Evolutionary conservation across 1,140 invertebrate species (phyloP), one percentile per base, ranked within the genome.

Genomic region (Zaprionus ghesquierei): DNA sequence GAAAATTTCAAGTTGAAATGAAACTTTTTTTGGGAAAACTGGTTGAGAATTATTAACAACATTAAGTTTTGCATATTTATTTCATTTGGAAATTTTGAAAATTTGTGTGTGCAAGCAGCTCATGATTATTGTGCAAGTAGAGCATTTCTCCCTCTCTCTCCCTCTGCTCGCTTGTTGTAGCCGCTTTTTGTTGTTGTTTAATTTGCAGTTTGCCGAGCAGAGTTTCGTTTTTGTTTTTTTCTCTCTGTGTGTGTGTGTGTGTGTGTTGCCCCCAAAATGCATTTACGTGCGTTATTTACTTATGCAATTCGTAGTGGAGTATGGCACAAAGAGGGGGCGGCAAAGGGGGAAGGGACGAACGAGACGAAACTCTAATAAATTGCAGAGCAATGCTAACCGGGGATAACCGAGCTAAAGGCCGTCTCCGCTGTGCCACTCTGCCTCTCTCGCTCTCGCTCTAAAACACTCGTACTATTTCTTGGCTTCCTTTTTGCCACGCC

Each of bases 221-320:
- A 15, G 15, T 15, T n/a, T 15, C 33, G 27, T 15, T 56, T n/a
- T n/a, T n/a, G n/a, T n/a, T n/a, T n/a, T n/a, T n/a, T n/a, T 49
- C 18, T 9, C 27, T 18, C 20, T 44, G 18, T 46, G 20, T 22
- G 9, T 46, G 18, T 46, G n/a, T n/a, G n/a, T n/a, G n/a, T 18
- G 5, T 46, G 20, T 20, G 20, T 49, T 68, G 56, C 49, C 61
- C 60, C 60, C 76, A 58, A 85, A 84, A 80, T 84, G 81, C 80
- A 84, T 85, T 85, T 84, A 77, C 81, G 81, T 85, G 81, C 77
- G 80, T 80, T 84, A 84, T 84, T 84, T 84, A 84, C 80, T 85
- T 85, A 84, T 84, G 80, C 80, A 79, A 75, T 69, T 51, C 71
- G 41, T 22, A 46, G 41, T 41, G 27, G 9, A 54, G 15, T 58